Evolutionary conservation across 2,797 vertebrate species (phyloP), one percentile per base, ranked within the genome.

Genomic region (Dallia pectoralis): DNA sequence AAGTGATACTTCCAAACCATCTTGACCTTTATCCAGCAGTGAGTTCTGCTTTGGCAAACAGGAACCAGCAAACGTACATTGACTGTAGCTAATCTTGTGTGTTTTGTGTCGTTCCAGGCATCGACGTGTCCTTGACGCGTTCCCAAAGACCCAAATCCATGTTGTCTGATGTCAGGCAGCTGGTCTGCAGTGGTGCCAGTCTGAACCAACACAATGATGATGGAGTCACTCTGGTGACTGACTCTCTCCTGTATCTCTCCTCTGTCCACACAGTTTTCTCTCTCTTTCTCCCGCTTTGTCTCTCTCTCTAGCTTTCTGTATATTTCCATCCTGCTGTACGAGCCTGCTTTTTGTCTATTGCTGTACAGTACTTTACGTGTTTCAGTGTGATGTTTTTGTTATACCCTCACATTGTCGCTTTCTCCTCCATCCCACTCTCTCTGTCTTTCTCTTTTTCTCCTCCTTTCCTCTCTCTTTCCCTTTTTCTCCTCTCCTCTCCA

Each of bases 141-240:
- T 91, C 85, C 1, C 96, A 97, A 91, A 93, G 93, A 80, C 84
- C 95, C 7, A 77, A 83, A 82, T 88, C 87, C 22, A 99, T 99
- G 97, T 82, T 98, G 47, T 90, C 94, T 40, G 97, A 99, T 2
- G 91, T 98, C 59, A 91, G 79, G 70, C 95, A 95, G 82, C 94
- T 98, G 70, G 73, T 96, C 75, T 89, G 92, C 7, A 84, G 91
- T 4, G 93, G 93, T 18, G 93, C 90, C 69, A 92, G 87, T 0
- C 89, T 98, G 73, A 95, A 95, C 77, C 95, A 95, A 79, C 88
- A 91, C 84, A 97, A 94, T 5, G 93, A 95, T 4, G 95, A 98
- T 0, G 95, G 96, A 7, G 93, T 99, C 76, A 96, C 96, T 4
- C 87, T 98, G 93, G 97, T 98, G 87, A 91, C 22, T 49, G 15